A percentile compares a stretch with the other conserved stretches of the same genome.
These are phyloP conservation scores for Xiphorhynchus erythropygius DNA, from an alignment of 2,797 vertebrate species.

Conservation along the genomic window DNA sequence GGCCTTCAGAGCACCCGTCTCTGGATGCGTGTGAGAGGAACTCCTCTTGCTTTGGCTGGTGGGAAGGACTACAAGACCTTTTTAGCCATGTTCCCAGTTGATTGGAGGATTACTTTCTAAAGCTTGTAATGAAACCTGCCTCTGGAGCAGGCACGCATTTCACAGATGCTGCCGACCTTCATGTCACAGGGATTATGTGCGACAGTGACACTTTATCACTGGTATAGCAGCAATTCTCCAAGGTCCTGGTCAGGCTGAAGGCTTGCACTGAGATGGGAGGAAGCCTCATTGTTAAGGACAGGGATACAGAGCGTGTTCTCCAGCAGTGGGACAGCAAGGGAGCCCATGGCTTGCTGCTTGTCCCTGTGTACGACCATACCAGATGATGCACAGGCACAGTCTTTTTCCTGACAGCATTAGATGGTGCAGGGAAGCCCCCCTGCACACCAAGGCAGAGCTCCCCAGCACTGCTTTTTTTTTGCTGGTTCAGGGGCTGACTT, in stretches of 20 bases:
- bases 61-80: neutral
- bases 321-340: neutral
- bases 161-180: neutral
- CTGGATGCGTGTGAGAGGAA: neutral
- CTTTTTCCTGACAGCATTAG: neutral
- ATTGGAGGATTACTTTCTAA: neutral
- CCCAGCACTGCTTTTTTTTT: neutral
- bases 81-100: neutral
- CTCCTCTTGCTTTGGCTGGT: neutral
- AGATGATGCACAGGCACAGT: neutral
- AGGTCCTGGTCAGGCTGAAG: neutral
- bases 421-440: neutral
- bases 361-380: rapidly evolving
- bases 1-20: neutral
- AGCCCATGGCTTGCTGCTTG: neutral
- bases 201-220: neutral
- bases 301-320: rapidly evolving
- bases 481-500: neutral
- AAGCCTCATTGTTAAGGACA: neutral
- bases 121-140: neutral
- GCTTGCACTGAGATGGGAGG: neutral
- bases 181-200: neutral
- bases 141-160: neutral
- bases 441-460: neutral
- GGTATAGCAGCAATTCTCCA: neutral